phyloP scores from a whole-genome alignment of 2,797 vertebrate genomes.

The Denticeps clupeoides region DNA sequence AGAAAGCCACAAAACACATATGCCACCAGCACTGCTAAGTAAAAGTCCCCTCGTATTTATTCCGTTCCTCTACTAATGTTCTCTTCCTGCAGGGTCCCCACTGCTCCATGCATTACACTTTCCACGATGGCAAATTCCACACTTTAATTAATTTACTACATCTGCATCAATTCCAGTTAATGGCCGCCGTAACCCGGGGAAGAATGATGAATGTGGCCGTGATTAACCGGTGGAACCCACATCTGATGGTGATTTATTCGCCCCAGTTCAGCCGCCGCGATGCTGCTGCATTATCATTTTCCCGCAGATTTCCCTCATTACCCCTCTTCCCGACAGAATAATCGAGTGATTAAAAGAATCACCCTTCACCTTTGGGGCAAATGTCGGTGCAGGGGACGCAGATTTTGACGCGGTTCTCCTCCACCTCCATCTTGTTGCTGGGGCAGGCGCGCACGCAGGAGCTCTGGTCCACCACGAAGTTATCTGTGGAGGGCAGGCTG shows the following conservation, averaged over 20 bases:
- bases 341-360: constrained; percentile 49
- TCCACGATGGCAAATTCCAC: constrained; percentile 41
- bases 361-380: constrained; percentile 82
- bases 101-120: neutral
- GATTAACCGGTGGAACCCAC: constrained; percentile 53
- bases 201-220: constrained; percentile 50
- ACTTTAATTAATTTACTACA: constrained; percentile 53
- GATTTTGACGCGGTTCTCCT: constrained; percentile 87
- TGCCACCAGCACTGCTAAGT: too few species aligned
- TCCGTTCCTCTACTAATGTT: too few species aligned
- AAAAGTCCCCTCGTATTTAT: too few species aligned
- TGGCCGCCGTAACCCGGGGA: constrained; percentile 37
- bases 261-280: constrained; percentile 55
- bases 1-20: too few species aligned
- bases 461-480: constrained; percentile 95
- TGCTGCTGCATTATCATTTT: constrained; percentile 64
- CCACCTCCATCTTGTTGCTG: constrained; percentile 96
- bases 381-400: constrained; percentile 96
- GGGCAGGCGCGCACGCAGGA: constrained; percentile 93
- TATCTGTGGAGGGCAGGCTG: constrained; percentile 60
- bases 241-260: constrained; percentile 58
- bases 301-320: constrained; percentile 60
- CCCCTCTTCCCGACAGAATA: constrained; percentile 38
- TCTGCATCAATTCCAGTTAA: constrained; percentile 54
- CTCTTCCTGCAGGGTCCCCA: too few species aligned